Conservation (phyloP, 2,113 vertebrate species). For the Phalacrocorax carbo region DNA sequence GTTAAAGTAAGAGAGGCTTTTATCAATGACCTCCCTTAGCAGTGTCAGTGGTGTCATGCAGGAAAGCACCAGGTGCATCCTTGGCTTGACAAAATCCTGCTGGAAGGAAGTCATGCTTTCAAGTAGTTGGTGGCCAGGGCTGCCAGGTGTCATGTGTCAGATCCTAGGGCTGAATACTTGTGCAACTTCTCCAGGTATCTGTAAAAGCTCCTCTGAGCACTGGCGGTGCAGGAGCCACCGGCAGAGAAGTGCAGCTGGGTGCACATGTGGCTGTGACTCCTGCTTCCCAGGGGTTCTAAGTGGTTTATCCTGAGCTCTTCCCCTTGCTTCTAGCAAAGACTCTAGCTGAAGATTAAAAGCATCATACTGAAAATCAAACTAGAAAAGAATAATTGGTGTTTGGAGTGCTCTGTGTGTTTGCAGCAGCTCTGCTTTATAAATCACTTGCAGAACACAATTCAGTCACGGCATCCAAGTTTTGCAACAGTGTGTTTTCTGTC, state of each 20-base stretch:
- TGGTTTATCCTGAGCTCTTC: not conserved
- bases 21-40: not conserved
- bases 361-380: not conserved
- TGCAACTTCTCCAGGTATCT: not conserved
- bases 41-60: not conserved
- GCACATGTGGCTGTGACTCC: not conserved
- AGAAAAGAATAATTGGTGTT: not conserved
- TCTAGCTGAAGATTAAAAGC: not conserved
- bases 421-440: not conserved
- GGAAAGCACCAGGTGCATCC: not conserved
- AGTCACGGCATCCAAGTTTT: not conserved
- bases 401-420: not conserved
- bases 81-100: conserved; percentile 28
- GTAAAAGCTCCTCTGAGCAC: not conserved
- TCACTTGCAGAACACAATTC: not conserved
- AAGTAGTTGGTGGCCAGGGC: not conserved
- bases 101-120: not conserved
- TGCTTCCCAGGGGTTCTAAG: not conserved
- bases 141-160: not conserved
- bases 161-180: not conserved
- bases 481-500: not conserved
- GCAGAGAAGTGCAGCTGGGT: not conserved
- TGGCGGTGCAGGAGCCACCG: rapidly evolving
- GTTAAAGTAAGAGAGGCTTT: not conserved
- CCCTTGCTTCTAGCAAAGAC: not conserved